Evolutionary conservation across 1,140 invertebrate genomes (phyloP).

Genomic region (Hyposmocoma kahamanoa): DNA sequence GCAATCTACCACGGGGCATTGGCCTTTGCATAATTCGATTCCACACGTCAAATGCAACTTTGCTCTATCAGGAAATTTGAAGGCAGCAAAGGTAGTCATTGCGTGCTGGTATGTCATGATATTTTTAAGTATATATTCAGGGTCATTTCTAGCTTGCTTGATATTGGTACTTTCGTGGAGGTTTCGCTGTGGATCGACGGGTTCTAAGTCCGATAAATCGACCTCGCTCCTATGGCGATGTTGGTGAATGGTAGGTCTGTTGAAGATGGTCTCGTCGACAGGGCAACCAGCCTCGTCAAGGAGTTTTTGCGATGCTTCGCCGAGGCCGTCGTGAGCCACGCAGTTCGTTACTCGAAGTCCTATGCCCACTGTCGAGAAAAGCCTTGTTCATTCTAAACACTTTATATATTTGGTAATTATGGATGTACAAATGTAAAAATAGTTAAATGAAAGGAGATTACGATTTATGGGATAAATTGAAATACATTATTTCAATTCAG

Average conservation of each 20-base stretch:
- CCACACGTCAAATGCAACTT: slow-evolving; percentile 81
- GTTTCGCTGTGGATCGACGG: slow-evolving; percentile 32
- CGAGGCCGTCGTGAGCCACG: slow-evolving; percentile 82
- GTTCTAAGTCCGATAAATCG: slow-evolving; percentile 46
- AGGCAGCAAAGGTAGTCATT: slow-evolving; percentile 81
- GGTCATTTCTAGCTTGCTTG: slow-evolving; percentile 39
- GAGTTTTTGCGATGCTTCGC: slow-evolving; percentile 80
- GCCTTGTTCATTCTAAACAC: too few species aligned
- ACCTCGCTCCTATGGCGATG: slow-evolving; percentile 57
- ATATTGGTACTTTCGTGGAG: slow-evolving; percentile 33
- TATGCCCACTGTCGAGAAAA: slow-evolving; percentile 79
- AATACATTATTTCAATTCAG: not conserved
- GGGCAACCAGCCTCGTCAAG: slow-evolving; percentile 82
- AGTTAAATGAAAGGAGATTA: too few species aligned
- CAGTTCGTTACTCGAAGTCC: slow-evolving; percentile 83
- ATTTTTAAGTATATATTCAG: slow-evolving; percentile 55
- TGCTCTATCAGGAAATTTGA: slow-evolving; percentile 86
- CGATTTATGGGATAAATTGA: too few species aligned
- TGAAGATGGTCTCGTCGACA: slow-evolving; percentile 79
- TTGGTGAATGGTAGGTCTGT: slow-evolving; percentile 59
- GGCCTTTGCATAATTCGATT: slow-evolving; percentile 79
- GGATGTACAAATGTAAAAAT: too few species aligned
- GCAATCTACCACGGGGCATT: slow-evolving; percentile 76
- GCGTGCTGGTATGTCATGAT: slow-evolving; percentile 76
- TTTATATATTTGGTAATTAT: too few species aligned